These are phyloP conservation scores for Lophotriccus pileatus DNA, from an alignment of 2,797 vertebrate genomes.

Conservation along the genomic window DNA sequence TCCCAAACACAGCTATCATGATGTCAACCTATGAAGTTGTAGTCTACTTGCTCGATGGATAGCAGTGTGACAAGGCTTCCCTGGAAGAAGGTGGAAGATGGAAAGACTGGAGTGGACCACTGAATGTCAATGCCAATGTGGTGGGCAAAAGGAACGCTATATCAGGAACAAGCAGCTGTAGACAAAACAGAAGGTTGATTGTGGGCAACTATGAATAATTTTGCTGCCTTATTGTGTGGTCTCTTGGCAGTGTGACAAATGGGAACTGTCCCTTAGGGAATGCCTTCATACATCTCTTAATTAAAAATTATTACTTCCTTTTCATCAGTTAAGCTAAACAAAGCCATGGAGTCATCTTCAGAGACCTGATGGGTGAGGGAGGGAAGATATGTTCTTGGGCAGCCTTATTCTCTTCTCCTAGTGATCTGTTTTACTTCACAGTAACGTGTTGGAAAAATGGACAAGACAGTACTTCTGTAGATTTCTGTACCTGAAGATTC, in stretches of 20 bases:
- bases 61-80: conserved; percentile 51
- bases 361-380: conserved; percentile 1
- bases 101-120: conserved; percentile 81
- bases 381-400: neutral
- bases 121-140: conserved; percentile 53
- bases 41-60: conserved; percentile 92
- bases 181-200: conserved; percentile 57
- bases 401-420: neutral
- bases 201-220: conserved; percentile 43
- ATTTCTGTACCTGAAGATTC: conserved; percentile 5
- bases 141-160: conserved; percentile 37
- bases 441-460: conserved; percentile 1
- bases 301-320: conserved; percentile 61
- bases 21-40: conserved; percentile 99
- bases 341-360: conserved; percentile 13
- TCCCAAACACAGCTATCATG: conserved; percentile 98
- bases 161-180: conserved; percentile 56
- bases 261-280: conserved; percentile 38
- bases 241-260: conserved; percentile 46
- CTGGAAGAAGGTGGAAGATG: conserved; percentile 70
- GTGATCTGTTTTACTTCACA: conserved; percentile 37
- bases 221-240: conserved; percentile 62
- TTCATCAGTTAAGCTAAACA: neutral
- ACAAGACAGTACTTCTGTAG: neutral
- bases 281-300: conserved; percentile 57